These are phyloP conservation scores for Oreochromis niloticus DNA, from an alignment of 2,113 vertebrate species.

Conservation along the genomic window DNA sequence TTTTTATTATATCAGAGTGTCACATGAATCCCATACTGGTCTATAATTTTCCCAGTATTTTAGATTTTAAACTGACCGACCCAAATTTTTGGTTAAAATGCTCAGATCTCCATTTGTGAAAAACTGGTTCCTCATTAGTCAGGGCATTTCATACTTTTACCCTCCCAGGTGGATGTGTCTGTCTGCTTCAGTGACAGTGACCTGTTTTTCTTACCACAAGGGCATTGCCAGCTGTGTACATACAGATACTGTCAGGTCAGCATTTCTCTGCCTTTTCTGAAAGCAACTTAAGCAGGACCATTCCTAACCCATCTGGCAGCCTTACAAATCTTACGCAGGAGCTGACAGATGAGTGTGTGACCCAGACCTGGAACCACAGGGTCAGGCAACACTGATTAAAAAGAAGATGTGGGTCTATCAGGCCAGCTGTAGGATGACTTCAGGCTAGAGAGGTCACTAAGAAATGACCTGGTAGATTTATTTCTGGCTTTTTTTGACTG, in stretches of 20 bases:
- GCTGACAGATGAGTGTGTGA: background rate
- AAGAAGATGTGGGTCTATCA: background rate
- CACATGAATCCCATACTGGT: background rate
- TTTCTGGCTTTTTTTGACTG: background rate
- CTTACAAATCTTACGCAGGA: background rate
- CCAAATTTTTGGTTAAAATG: background rate
- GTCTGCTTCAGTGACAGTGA: background rate
- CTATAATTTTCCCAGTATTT: background rate
- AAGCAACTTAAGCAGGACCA: background rate
- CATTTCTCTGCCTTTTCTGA: background rate
- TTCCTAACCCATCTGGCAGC: background rate
- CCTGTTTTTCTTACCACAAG: background rate
- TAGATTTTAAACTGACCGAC: background rate
- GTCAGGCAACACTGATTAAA: background rate
- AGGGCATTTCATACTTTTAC: background rate
- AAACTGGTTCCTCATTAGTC: background rate
- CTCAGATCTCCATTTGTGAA: background rate
- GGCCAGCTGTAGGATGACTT: background rate
- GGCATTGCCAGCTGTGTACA: background rate
- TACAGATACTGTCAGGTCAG: background rate
- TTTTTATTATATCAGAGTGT: background rate
- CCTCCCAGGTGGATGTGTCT: background rate
- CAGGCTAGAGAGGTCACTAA: background rate
- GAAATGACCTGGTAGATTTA: background rate
- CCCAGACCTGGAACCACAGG: background rate